A percentile compares a stretch with the other conserved stretches of the same genome.
Conservation (phyloP, 2,113 vertebrate genomes). For the Xiphorhynchus elegans region DNA sequence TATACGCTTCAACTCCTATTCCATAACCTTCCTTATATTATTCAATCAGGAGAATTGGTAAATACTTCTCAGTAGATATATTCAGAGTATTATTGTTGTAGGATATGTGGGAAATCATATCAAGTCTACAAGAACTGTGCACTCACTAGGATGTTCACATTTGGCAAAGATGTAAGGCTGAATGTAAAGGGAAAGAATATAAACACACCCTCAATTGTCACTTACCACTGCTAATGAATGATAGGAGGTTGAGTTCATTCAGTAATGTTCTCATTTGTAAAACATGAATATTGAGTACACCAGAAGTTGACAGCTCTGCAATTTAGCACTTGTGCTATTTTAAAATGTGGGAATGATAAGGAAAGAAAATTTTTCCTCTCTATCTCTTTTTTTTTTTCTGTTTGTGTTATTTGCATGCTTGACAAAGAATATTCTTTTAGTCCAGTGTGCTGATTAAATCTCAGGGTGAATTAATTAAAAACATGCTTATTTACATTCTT, state of each 20-base stretch:
- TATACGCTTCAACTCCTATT: not conserved
- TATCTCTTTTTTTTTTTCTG: not conserved
- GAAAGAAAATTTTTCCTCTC: not conserved
- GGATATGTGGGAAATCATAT: not conserved
- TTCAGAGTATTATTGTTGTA: not conserved
- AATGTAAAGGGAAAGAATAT: not conserved
- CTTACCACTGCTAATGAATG: not conserved
- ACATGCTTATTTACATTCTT: not conserved
- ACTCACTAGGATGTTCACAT: not conserved
- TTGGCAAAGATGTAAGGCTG: not conserved
- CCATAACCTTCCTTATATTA: not conserved
- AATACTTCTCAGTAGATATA: not conserved
- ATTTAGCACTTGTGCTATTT: not conserved
- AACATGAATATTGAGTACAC: not conserved
- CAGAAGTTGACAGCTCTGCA: not conserved
- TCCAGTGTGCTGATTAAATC: not conserved
- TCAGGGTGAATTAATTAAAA: not conserved
- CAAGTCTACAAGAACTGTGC: not conserved
- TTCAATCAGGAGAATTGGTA: not conserved
- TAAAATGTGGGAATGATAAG: not conserved
- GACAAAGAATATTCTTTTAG: not conserved
- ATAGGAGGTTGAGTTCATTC: not conserved
- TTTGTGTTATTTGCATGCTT: not conserved
- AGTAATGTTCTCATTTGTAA: not conserved
- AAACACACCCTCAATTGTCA: not conserved